Base-by-base conservation (phyloP, 2,888 invertebrate species). In the Leucoma salicis region DNA sequence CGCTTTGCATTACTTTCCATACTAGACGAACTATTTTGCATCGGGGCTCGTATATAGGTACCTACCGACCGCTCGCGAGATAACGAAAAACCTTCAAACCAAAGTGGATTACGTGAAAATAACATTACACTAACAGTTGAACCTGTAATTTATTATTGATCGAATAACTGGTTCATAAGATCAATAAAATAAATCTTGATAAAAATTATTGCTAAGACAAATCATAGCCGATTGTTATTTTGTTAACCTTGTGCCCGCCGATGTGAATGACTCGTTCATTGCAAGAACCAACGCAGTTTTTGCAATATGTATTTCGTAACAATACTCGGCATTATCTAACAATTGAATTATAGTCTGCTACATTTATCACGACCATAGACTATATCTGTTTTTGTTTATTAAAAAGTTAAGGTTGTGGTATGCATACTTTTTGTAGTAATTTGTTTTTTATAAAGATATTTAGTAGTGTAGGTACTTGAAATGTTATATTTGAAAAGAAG, bases 251-350 rank as follows among this genome's bases (percentile, higher is more conserved):
- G 70, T 33, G 29, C 12, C 12, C 10, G 10, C 12, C 3, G 18
- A 21, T 15, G 66, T 72, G 70, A 74, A 66, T 58, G 72, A 74
- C 71, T 72, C 41, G 46, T 45, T 40, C 44, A 46, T 49, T 46
- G 46, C 32, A 46, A 37, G 63, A 61, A 58, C 46, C 49, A 57
- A 50, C 42, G 15, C 35, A 51, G 52, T 70, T 75, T 72, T 41
- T 36, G 36, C 49, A 49, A 46, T 35, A 18, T 42, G 37, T 33
- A 52, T 68, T 70, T 69, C 48, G 54, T 57, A 67, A 67, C 53
- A 55, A 64, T 57, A 39, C 42, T 49, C 42, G 46, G 12, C 58
- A 66, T 71, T 74, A 67, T 64, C 57, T 61, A 63, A 67, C 66
- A 66, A 69, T 36, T 29, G 32, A 36, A 32, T 42, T 39, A 31